Conservation (phyloP, 1,140 invertebrate species). For the Drosophila subpulchrella region DNA sequence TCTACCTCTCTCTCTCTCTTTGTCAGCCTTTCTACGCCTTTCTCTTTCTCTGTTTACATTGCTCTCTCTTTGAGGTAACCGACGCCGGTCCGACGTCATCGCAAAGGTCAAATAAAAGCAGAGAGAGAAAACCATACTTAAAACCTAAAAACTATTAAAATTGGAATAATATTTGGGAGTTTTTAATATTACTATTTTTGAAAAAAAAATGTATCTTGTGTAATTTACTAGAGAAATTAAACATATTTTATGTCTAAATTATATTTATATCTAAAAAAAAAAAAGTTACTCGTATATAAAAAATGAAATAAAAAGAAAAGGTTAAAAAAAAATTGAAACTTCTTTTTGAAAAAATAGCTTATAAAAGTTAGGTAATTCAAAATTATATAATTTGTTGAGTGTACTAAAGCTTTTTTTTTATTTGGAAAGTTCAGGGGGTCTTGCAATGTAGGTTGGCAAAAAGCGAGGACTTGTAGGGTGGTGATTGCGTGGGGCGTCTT, state of each 20-base stretch:
- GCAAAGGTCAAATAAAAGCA: slow-evolving; percentile 58
- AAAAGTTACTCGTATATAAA: no score
- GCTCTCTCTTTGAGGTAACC: slow-evolving; percentile 10
- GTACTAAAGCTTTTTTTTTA: slow-evolving; percentile 18
- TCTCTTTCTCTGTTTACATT: slow-evolving; percentile 57
- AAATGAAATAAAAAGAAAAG: no score
- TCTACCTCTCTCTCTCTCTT: not conserved
- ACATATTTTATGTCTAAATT: not conserved
- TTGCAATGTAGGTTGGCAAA: not conserved
- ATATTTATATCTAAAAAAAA: no score
- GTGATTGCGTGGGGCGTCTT: slow-evolving; percentile 20
- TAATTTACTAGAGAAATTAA: no score
- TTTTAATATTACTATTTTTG: not conserved
- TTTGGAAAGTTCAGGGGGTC: not conserved
- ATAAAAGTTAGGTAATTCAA: no score
- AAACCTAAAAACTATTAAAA: not conserved
- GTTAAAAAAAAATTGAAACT: no score
- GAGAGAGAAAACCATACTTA: not conserved
- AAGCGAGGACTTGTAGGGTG: not conserved
- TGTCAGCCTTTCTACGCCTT: slow-evolving; percentile 12
- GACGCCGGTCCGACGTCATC: slow-evolving; percentile 60
- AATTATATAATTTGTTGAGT: not conserved
- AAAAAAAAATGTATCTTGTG: not conserved
- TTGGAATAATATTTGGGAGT: not conserved
- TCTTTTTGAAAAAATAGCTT: no score